Base-by-base conservation (phyloP, 2,888 invertebrate genomes). In the Apamea anceps region DNA sequence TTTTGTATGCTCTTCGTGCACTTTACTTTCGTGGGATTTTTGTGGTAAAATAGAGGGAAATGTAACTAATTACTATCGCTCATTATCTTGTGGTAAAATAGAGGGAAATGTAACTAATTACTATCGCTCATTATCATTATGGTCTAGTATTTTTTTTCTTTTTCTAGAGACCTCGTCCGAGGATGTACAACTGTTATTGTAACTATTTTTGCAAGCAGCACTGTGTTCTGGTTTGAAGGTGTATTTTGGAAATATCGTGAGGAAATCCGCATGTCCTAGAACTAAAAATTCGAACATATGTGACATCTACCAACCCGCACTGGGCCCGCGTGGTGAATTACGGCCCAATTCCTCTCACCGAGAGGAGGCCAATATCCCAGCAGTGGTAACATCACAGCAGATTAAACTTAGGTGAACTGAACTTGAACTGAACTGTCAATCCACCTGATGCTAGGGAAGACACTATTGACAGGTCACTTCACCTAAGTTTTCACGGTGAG, bases 1-100 rank as follows among this genome's bases (percentile, higher is more conserved):
- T 67, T 74, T 85, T 82, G 82, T 77, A 54, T 71, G 73, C 32
- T 37, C 2, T 75, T 37, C 13, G 28, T 70, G 79, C 37, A 68
- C 10, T 67, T 65, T 54, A 68, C 13, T 67, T 65, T 57, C 8
- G 28, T n/a, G 37, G n/a, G 21, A 10, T 51, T 73, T 75, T 85
- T 60, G n/a, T 25, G 15, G 3, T 15, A 18, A 66, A 48, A 28
- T 51, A n/a, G n/a, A 37, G 48, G 3, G 21, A 48, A 18, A 28
- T 18, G 37, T 57, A 18, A 57, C 0, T n/a, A 8, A 28, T 13
- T 60, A 60, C n/a, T n/a, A 6, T 60, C 13, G n/a, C 60, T n/a
- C n/a, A 60, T 60, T n/a, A n/a, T n/a, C n/a, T 85, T 60, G n/a
- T 25, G 15, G 3, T 15, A 18, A 66, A 48, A 28, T 51, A n/a